Conservation (phyloP, 2,797 vertebrate species). For the Pangasius djambal region DNA sequence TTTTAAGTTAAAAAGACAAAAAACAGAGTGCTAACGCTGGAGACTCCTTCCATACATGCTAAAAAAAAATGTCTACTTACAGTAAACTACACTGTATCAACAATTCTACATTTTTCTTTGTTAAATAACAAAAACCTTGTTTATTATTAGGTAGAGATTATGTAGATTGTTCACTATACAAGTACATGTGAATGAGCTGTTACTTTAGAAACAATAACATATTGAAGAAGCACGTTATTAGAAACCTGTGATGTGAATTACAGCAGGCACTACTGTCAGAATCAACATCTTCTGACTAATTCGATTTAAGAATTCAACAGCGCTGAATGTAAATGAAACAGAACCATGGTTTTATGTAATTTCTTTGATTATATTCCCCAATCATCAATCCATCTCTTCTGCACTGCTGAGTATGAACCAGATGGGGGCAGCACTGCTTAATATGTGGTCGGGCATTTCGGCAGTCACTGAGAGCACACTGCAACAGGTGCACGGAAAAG, state of each 20-base stretch:
- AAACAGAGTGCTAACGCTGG: background rate
- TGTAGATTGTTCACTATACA: background rate
- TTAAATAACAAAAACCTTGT: background rate
- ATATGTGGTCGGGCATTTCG: slow-evolving; percentile 3
- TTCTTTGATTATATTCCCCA: background rate
- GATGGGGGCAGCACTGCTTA: slow-evolving; percentile 70
- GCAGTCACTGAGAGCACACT: background rate
- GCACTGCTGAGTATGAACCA: slow-evolving; percentile 62
- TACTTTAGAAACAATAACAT: background rate
- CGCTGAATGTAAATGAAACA: background rate
- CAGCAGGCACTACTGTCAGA: background rate
- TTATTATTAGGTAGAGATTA: too few species aligned
- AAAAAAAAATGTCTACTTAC: background rate
- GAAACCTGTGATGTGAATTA: background rate
- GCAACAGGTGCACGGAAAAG: slow-evolving; percentile 26
- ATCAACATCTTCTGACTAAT: background rate
- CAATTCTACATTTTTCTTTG: background rate
- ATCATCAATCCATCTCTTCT: slow-evolving; percentile 13
- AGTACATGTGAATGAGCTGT: background rate
- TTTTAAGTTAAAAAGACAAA: background rate
- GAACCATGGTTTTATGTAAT: background rate
- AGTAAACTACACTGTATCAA: background rate
- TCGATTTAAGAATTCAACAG: background rate
- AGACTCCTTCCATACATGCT: background rate
- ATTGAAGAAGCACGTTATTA: background rate